phyloP scores from a whole-genome alignment of 2,113 vertebrate genomes.

The Eptesicus fuscus region DNA sequence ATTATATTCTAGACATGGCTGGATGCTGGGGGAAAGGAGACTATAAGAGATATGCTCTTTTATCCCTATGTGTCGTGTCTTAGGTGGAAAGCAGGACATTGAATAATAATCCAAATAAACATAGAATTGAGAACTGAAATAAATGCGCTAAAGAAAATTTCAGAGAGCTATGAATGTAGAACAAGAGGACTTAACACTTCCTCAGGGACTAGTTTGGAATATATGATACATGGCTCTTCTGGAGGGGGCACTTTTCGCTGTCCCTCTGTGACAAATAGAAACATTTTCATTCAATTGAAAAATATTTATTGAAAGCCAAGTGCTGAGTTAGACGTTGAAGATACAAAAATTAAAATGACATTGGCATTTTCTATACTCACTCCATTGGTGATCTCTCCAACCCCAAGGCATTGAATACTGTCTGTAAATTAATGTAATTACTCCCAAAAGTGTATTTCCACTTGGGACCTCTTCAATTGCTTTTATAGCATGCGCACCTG shows the following conservation, averaged over 20 bases:
- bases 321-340: background rate
- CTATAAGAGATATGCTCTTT: background rate
- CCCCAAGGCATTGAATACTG: background rate
- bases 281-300: background rate
- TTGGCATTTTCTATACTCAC: background rate
- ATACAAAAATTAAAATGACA: background rate
- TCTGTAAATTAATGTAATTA: background rate
- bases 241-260: background rate
- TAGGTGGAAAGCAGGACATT: background rate
- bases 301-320: background rate
- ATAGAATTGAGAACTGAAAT: background rate
- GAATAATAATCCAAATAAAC: background rate
- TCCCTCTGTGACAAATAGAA: background rate
- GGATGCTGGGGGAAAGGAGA: background rate
- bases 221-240: background rate
- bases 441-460: background rate
- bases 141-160: background rate
- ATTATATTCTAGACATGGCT: background rate
- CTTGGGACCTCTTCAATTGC: background rate
- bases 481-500: background rate
- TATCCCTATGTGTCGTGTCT: background rate
- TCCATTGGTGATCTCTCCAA: background rate
- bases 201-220: background rate
- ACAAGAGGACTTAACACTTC: background rate
- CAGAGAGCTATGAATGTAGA: background rate